These are phyloP conservation scores for Chloroceryle aenea DNA, from an alignment of 2,113 vertebrate species.

Conservation along the genomic window DNA sequence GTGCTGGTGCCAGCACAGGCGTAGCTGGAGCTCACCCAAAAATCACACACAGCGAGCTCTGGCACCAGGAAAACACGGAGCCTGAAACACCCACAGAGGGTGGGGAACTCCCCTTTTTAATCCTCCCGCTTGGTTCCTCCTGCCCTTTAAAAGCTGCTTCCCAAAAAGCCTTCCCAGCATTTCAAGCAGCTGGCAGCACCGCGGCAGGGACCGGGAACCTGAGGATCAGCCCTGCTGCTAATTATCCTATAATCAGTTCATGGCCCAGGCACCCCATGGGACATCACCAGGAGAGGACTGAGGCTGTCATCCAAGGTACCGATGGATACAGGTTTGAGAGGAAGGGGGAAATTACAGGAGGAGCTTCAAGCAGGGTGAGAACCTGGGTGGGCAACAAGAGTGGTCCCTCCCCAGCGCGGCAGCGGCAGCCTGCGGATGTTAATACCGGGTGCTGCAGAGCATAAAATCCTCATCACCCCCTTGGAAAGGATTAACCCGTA, in stretches of 20 bases:
- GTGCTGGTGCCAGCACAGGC: accelerated
- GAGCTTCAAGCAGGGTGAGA: neutral
- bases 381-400: neutral
- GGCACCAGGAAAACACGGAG: accelerated
- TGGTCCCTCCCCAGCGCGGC: neutral
- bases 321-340: neutral
- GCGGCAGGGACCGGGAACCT: accelerated
- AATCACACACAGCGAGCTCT: too few relatives aligned
- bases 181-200: neutral
- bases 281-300: neutral
- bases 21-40: neutral
- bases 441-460: accelerated
- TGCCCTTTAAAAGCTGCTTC: neutral
- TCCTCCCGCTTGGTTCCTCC: neutral
- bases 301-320: accelerated
- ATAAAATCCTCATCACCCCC: neutral
- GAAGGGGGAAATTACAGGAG: neutral
- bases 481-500: neutral
- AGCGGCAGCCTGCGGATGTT: accelerated
- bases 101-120: neutral
- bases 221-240: neutral
- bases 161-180: neutral
- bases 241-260: neutral
- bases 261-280: accelerated
- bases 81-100: neutral